Evolutionary conservation across 2,113 vertebrate genomes (phyloP).

Genomic region (Butastur rufipennis): DNA sequence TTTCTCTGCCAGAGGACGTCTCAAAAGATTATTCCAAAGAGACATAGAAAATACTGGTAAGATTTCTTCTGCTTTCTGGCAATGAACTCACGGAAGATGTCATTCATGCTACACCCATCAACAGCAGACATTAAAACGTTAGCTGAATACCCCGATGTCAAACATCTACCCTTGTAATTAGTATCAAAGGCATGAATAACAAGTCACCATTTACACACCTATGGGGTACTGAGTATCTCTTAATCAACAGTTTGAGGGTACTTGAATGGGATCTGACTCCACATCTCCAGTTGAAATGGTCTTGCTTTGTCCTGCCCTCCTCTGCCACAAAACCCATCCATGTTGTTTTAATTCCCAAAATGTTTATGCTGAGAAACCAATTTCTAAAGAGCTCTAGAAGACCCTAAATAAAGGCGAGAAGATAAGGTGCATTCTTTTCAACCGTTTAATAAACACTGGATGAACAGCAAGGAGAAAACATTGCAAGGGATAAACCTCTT

Average conservation of each 20-base stretch:
- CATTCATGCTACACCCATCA: neutral
- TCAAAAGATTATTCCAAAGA: neutral
- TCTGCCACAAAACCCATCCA: neutral
- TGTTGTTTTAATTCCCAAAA: neutral
- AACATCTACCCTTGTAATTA: neutral
- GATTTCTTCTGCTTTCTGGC: neutral
- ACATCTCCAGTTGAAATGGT: neutral
- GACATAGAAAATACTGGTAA: neutral
- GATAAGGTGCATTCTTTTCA: fast-evolving
- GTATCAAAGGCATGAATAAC: neutral
- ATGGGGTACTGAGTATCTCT: neutral
- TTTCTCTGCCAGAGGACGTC: neutral
- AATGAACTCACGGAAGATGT: neutral
- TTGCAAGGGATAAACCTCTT: neutral
- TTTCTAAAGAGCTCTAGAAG: neutral
- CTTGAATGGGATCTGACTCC: neutral
- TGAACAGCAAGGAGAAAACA: neutral
- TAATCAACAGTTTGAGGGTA: neutral
- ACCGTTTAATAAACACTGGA: neutral
- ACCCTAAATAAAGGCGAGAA: neutral
- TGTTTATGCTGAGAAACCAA: neutral
- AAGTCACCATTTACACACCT: neutral
- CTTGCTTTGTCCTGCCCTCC: neutral
- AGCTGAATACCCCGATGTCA: neutral
- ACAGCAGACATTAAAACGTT: neutral